Base-by-base conservation (phyloP, 2,113 vertebrate species). In the Apaloderma vittatum region DNA sequence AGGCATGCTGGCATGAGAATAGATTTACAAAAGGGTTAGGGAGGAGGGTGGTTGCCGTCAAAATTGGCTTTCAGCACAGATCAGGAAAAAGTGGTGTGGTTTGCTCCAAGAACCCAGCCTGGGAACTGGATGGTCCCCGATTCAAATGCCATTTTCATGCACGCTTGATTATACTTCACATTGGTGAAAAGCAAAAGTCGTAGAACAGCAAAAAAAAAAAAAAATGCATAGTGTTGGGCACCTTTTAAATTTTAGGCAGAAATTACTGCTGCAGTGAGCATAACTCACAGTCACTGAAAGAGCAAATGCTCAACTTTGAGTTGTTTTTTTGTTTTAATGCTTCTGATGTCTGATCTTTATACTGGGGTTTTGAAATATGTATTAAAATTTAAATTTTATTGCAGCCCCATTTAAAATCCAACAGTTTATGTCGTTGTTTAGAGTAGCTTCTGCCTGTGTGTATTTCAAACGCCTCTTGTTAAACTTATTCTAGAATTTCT, bases 111-210 rank as follows among this genome's bases (percentile, higher is more conserved):
- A 95, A 32, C 6, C 12, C 37, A 73, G 32, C 62, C 72, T 63
- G 36, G 68, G 30, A 74, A 54, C 32, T 58, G 37, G 13, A 13
- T 70, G 24, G 11, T 34, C 36, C 21, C 16, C 46, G 21, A 30
- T 67, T 65, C 17, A 67, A 77, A 86, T 71, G 9, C 7, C 36
- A 2, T 22, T 77, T 95, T 86, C 0, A 2, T 86, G 51, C 36
- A 26, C 11, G 74, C 30, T 40, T 73, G n/a, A 12, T 58, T 86
- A 8, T 76, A n/a, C 8, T 54, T 94, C 18, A 30, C 0, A 0
- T 13, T 18, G n/a, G 14, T 66, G 32, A 81, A 76, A 62, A 80
- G 59, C 26, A 84, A 70, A 58, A 49, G 16, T 86, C 43, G 32
- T 62, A 55, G 21, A 86, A 34, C 4, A 86, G 45, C 2, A 76